Evolutionary conservation across 2,113 vertebrate species (phyloP).

Genomic region (Callaeas wilsoni): DNA sequence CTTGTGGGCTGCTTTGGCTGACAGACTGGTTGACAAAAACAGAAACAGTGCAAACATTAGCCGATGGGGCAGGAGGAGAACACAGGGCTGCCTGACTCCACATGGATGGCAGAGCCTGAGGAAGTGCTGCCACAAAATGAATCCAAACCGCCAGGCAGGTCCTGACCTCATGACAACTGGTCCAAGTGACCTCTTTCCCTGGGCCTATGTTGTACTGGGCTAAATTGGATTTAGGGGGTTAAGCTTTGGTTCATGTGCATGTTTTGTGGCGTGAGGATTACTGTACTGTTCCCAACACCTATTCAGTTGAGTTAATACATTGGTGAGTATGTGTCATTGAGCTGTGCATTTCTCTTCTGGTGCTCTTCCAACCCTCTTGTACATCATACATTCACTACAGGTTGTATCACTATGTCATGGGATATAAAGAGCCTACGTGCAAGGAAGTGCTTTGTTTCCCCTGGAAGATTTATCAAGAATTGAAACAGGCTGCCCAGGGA

Average conservation of each 20-base stretch:
- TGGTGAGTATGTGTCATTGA: neutral
- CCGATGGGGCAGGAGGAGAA: fast-evolving
- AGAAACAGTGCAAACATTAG: neutral
- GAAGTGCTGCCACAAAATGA: neutral
- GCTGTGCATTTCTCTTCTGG: neutral
- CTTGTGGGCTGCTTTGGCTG: neutral
- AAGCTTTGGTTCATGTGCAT: neutral
- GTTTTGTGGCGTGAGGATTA: neutral
- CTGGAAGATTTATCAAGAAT: neutral
- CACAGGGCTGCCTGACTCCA: fast-evolving
- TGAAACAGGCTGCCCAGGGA: neutral
- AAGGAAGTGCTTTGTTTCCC: neutral
- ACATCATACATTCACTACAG: neutral
- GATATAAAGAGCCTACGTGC: neutral
- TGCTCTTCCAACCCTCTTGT: neutral
- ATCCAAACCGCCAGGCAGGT: neutral
- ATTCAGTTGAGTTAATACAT: neutral
- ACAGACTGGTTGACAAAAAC: neutral
- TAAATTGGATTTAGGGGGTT: neutral
- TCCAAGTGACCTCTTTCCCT: neutral
- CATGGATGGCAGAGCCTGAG: neutral
- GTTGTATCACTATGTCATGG: neutral
- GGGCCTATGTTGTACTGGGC: neutral
- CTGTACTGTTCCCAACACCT: neutral
- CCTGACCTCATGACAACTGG: neutral